Percentiles rank a stretch among this genome's conserved stretches.
These are phyloP conservation scores for Aspiorhynchus laticeps DNA, from an alignment of 2,113 vertebrate species.

Conservation along the genomic window DNA sequence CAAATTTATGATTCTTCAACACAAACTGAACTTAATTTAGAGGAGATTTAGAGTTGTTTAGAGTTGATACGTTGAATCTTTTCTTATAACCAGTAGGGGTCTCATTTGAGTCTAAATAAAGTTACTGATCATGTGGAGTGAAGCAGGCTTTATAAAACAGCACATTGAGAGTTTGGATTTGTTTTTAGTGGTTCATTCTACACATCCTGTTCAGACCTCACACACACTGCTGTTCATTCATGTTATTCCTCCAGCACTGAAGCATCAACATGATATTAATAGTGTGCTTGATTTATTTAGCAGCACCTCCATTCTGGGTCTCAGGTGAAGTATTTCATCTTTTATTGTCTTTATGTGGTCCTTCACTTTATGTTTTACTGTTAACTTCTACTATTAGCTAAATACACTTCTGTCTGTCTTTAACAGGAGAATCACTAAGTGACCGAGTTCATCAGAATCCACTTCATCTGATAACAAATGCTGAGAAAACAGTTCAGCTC, in stretches of 20 bases:
- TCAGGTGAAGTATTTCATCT: background rate
- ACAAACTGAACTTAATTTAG: background rate
- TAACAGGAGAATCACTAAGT: slow-evolving; percentile 10
- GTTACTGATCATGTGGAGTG: background rate
- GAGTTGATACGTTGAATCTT: no score
- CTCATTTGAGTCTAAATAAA: background rate
- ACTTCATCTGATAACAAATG: slow-evolving; percentile 4
- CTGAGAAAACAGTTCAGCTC: slow-evolving; percentile 30
- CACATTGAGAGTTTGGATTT: background rate
- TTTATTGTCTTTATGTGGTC: no score
- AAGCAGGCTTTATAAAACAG: background rate
- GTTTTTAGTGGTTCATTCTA: background rate
- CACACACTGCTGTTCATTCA: background rate
- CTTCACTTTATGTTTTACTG: no score
- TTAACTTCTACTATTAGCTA: no score
- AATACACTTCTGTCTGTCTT: background rate
- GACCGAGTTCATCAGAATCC: slow-evolving; percentile 44
- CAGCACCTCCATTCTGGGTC: background rate
- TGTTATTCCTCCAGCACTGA: background rate
- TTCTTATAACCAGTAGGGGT: background rate
- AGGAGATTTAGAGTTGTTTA: background rate
- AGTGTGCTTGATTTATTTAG: background rate
- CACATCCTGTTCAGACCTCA: background rate
- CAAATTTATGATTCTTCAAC: background rate
- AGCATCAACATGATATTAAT: slow-evolving; percentile 7